These are phyloP conservation scores for Drosophila sproati DNA, from an alignment of 1,140 invertebrate species.

Conservation along the genomic window DNA sequence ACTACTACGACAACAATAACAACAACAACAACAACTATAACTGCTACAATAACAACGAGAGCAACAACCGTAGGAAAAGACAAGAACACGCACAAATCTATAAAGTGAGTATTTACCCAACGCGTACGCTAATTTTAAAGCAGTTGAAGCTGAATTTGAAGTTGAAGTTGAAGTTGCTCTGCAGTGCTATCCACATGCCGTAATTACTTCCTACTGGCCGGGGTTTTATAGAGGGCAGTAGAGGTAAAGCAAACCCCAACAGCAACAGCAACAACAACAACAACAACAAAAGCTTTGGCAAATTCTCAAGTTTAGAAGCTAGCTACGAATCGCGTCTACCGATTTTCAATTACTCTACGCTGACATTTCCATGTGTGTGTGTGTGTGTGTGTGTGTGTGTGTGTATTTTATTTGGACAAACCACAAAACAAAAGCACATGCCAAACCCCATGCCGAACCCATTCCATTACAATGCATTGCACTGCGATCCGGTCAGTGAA, in stretches of 20 bases:
- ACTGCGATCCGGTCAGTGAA: neutral
- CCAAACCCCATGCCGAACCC: constrained; percentile 12
- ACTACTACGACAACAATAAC: neutral
- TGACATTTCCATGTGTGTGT: neutral
- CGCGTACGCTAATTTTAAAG: constrained; percentile 43
- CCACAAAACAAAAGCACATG: constrained; percentile 6
- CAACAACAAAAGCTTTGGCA: neutral
- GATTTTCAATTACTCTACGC: constrained; percentile 24
- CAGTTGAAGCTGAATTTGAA: neutral
- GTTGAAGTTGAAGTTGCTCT: neutral
- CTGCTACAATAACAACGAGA: neutral
- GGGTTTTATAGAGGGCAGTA: constrained; percentile 29
- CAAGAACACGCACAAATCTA: constrained; percentile 37
- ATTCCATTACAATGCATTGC: constrained; percentile 1
- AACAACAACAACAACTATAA: neutral
- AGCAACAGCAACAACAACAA: neutral
- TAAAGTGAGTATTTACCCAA: constrained; percentile 45
- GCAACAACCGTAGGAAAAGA: neutral
- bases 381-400: too few species aligned
- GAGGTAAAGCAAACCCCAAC: constrained; percentile 8
- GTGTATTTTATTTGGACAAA: constrained; percentile 10
- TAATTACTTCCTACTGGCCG: constrained; percentile 57
- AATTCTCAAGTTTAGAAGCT: neutral
- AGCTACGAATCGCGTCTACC: constrained; percentile 4
- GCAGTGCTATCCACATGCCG: constrained; percentile 34